A percentile compares a stretch with the other conserved stretches of the same genome.
Conservation (phyloP, 2,113 vertebrate species). For the Lepus europaeus region DNA sequence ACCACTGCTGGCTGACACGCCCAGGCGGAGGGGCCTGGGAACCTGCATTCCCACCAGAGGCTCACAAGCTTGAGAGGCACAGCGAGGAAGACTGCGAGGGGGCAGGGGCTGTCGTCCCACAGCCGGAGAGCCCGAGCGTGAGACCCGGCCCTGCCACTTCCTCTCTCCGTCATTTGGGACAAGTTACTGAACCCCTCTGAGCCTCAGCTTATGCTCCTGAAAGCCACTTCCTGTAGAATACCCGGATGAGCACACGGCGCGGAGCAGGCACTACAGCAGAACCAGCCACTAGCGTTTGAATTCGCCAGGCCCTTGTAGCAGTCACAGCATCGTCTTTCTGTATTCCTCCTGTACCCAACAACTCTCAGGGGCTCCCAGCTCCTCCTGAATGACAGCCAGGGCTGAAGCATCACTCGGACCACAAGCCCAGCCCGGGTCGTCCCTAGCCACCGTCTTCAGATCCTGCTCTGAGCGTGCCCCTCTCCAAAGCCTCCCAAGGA, state of each 20-base stretch:
- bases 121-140: not conserved
- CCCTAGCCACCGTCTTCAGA: not conserved
- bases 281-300: not conserved
- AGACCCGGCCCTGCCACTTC: not conserved
- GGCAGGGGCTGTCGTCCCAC: rapidly evolving
- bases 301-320: no score
- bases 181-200: not conserved
- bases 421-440: rapidly evolving
- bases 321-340: not conserved
- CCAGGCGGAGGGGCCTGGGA: no score
- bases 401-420: not conserved
- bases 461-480: not conserved
- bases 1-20: not conserved
- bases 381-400: not conserved
- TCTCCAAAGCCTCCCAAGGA: not conserved
- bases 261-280: not conserved
- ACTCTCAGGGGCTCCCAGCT: not conserved
- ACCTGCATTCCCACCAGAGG: not conserved
- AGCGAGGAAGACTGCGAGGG: not conserved
- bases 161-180: not conserved
- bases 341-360: not conserved
- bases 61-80: not conserved
- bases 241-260: not conserved
- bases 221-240: not conserved
- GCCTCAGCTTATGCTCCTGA: not conserved